phyloP scores from a whole-genome alignment of 2,888 invertebrate species.

The Protophormia terraenovae region DNA sequence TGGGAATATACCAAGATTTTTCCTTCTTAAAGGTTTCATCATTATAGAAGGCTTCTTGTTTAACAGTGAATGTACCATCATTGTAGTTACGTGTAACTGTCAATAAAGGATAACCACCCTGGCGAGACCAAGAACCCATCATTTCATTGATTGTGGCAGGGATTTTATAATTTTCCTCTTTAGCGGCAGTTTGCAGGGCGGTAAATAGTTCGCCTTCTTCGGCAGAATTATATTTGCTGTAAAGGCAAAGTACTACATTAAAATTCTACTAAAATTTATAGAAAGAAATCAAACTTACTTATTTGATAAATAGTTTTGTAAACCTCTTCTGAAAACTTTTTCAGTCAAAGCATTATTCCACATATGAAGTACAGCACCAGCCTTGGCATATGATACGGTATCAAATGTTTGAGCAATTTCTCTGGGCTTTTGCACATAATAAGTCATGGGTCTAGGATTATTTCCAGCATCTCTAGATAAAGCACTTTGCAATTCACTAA shows the following conservation, averaged over 20 bases:
- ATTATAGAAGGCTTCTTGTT: constrained; percentile 81
- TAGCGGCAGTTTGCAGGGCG: constrained; percentile 73
- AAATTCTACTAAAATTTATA: neutral
- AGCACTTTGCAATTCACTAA: constrained; percentile 87
- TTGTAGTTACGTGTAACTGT: constrained; percentile 82
- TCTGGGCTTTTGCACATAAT: constrained; percentile 90
- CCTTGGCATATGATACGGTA: constrained; percentile 93
- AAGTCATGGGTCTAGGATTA: constrained; percentile 90
- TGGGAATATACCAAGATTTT: constrained; percentile 76
- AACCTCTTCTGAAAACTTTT: constrained; percentile 75
- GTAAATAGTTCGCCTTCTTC: constrained; percentile 75
- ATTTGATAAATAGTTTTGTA: constrained; percentile 75
- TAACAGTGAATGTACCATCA: constrained; percentile 81
- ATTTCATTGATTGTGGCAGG: constrained; percentile 83
- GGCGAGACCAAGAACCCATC: constrained; percentile 85
- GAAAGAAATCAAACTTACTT: constrained; percentile 77
- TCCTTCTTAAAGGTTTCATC: constrained; percentile 44
- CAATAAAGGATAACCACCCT: constrained; percentile 84
- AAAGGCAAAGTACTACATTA: neutral
- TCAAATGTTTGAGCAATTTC: constrained; percentile 92
- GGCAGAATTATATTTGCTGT: constrained; percentile 73
- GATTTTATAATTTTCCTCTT: constrained; percentile 70
- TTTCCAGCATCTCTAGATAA: constrained; percentile 88
- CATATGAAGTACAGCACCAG: constrained; percentile 84
- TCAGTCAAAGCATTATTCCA: constrained; percentile 78